Conservation (phyloP, 1,140 invertebrate species). For the Ladona fulva region DNA sequence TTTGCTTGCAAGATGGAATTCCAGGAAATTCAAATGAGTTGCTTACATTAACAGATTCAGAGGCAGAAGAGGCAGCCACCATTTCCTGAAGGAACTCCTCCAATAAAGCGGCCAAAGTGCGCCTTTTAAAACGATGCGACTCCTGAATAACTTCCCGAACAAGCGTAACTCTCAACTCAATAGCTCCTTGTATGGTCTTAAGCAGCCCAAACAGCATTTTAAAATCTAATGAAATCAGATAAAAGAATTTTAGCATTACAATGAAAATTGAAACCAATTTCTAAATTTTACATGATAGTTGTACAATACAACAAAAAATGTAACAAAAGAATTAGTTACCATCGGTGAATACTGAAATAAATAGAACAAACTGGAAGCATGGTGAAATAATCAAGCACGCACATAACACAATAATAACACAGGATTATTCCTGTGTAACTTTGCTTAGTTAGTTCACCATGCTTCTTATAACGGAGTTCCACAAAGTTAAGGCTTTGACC, state of each 20-base stretch:
- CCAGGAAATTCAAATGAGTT: not conserved
- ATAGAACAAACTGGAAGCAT: too few relatives aligned
- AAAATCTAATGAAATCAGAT: constrained; percentile 58
- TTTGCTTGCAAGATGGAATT: not conserved
- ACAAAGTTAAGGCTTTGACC: too few relatives aligned
- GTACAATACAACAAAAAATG: too few relatives aligned
- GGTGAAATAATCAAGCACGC: too few relatives aligned
- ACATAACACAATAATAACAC: too few relatives aligned
- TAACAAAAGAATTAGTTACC: too few relatives aligned
- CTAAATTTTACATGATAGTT: too few relatives aligned
- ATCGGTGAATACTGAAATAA: too few relatives aligned
- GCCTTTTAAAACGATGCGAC: constrained; percentile 69
- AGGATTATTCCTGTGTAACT: too few relatives aligned
- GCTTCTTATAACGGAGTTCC: too few relatives aligned
- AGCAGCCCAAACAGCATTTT: constrained; percentile 58
- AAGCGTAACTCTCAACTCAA: constrained; percentile 57
- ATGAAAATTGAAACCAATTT: too few relatives aligned
- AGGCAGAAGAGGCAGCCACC: constrained; percentile 21
- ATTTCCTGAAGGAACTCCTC: constrained; percentile 40
- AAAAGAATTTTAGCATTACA: not conserved
- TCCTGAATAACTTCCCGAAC: constrained; percentile 67
- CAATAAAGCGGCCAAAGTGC: constrained; percentile 52
- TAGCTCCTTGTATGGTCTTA: constrained; percentile 57
- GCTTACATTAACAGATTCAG: not conserved
- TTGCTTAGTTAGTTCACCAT: too few relatives aligned